A percentile compares a stretch with the other conserved stretches of the same genome.
phyloP scores from a whole-genome alignment of 1,140 invertebrate species.

The Aricia agestis region DNA sequence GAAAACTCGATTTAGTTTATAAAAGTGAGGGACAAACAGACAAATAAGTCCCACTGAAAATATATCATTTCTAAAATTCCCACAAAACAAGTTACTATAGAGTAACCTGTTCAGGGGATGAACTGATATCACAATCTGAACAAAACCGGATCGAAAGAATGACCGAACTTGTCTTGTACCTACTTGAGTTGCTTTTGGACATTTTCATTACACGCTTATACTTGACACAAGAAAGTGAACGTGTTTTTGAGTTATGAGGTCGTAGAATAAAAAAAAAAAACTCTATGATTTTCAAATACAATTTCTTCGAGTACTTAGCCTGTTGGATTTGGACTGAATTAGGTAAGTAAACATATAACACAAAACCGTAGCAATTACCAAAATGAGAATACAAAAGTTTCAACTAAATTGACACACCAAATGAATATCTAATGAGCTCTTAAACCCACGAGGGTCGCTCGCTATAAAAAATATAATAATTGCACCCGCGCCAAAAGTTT shows the following conservation, averaged over 20 bases:
- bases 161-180: slow-evolving; percentile 2
- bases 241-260: not conserved
- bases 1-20: slow-evolving; percentile 7
- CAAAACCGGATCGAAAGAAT: slow-evolving; percentile 8
- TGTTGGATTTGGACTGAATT: no score
- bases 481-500: slow-evolving; percentile 40
- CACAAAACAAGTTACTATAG: slow-evolving; percentile 35
- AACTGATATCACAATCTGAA: slow-evolving; percentile 16
- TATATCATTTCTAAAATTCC: slow-evolving; percentile 33
- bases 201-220: not conserved
- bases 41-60: not conserved
- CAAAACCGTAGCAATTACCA: not conserved
- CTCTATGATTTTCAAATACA: no score
- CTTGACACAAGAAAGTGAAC: not conserved
- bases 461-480: slow-evolving; percentile 15
- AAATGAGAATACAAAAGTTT: not conserved
- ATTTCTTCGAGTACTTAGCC: no score
- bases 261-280: no score
- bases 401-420: slow-evolving; percentile 2
- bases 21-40: not conserved
- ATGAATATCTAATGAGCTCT: not conserved
- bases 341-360: not conserved
- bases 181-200: slow-evolving; percentile 10
- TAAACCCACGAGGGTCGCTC: not conserved
- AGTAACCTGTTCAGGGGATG: slow-evolving; percentile 42